phyloP scores from a whole-genome alignment of 2,797 vertebrate species.

The Cygnus olor region DNA sequence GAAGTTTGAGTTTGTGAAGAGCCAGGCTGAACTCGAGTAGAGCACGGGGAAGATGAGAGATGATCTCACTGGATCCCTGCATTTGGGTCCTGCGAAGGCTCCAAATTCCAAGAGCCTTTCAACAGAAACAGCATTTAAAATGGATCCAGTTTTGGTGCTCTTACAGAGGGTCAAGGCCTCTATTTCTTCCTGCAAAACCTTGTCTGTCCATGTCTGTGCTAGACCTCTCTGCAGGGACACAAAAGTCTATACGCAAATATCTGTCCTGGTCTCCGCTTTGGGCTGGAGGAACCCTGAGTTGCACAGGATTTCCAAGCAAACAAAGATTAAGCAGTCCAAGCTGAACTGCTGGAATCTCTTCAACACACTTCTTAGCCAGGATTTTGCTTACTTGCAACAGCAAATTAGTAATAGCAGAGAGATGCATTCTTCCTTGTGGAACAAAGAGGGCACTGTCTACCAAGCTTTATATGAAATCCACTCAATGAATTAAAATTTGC shows the following conservation, averaged over 20 bases:
- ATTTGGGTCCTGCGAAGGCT: neutral
- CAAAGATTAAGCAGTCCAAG: neutral
- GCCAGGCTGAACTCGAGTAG: neutral
- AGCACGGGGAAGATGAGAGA: neutral
- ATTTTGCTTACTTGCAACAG: neutral
- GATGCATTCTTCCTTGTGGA: constrained; percentile 35
- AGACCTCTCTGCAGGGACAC: neutral
- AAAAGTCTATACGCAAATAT: neutral
- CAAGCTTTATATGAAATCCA: constrained; percentile 23
- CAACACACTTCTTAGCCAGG: neutral
- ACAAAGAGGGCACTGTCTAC: constrained; percentile 72
- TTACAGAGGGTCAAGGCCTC: neutral
- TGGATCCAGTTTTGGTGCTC: neutral
- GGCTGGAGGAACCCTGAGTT: constrained; percentile 5
- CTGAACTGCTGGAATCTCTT: neutral
- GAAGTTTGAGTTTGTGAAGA: neutral
- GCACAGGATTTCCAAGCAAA: constrained; percentile 28
- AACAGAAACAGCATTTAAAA: neutral
- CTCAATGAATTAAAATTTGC: neutral
- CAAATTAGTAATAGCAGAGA: neutral
- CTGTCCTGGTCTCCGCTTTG: neutral
- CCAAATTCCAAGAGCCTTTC: neutral
- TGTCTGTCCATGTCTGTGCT: neutral
- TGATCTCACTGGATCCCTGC: neutral
- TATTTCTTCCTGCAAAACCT: neutral